Evolutionary conservation across 2,797 vertebrate species (phyloP).

Genomic region (Mionectes olivaceus): DNA sequence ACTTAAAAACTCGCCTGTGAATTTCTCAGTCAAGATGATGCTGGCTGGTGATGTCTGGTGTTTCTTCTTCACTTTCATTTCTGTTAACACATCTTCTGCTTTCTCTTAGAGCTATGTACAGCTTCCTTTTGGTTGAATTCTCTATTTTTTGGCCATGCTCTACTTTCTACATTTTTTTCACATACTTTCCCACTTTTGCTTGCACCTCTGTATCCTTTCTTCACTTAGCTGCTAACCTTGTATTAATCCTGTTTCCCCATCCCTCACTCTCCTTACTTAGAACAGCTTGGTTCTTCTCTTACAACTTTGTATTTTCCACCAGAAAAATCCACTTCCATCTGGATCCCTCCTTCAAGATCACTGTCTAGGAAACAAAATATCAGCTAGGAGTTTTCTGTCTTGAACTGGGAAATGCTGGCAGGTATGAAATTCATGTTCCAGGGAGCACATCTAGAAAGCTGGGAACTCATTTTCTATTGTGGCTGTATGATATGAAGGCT

Average conservation of each 20-base stretch:
- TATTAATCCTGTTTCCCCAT: not conserved
- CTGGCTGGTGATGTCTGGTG: slow-evolving; percentile 38
- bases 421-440: not conserved
- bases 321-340: slow-evolving; percentile 29
- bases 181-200: not conserved
- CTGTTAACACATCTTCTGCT: slow-evolving; percentile 51
- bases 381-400: slow-evolving; percentile 52
- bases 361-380: slow-evolving; percentile 40
- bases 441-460: not conserved
- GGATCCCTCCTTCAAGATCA: slow-evolving; percentile 46
- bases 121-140: slow-evolving; percentile 41
- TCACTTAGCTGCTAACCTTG: not conserved
- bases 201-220: slow-evolving; percentile 3
- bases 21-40: slow-evolving; percentile 26
- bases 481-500: not conserved
- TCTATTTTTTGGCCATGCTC: slow-evolving; percentile 39
- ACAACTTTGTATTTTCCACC: slow-evolving; percentile 20
- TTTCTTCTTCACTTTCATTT: slow-evolving; percentile 46
- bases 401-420: slow-evolving; percentile 34
- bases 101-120: slow-evolving; percentile 24
- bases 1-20: not conserved
- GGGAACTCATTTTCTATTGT: not conserved
- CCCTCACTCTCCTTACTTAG: not conserved
- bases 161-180: slow-evolving; percentile 25
- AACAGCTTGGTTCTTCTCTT: not conserved